A percentile compares a stretch with the other conserved stretches of the same genome.
Conservation (phyloP, 2,888 invertebrate species). For the Escarpia spicata region DNA sequence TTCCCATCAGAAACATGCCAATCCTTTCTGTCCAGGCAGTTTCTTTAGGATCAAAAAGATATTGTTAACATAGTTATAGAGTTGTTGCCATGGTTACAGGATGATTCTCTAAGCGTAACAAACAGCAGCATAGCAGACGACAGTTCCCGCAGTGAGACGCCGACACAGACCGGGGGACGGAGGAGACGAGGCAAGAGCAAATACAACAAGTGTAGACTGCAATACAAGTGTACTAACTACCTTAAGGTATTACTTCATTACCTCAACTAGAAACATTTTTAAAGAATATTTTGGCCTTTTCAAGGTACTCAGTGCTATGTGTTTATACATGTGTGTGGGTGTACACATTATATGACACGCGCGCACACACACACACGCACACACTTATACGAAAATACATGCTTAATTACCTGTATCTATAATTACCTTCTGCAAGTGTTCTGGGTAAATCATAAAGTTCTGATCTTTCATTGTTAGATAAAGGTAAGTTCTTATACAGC, state of each 20-base stretch:
- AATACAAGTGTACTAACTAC: slow-evolving; percentile 75
- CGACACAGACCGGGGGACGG: slow-evolving; percentile 67
- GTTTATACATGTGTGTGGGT: not conserved
- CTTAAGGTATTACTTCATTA: slow-evolving; percentile 70
- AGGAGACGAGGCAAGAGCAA: slow-evolving; percentile 69
- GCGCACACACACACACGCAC: too few species aligned
- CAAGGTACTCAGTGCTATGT: not conserved
- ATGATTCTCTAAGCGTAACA: slow-evolving; percentile 84
- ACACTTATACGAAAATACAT: not conserved
- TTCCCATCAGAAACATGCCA: too few species aligned
- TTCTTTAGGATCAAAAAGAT: not conserved
- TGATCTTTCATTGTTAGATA: not conserved
- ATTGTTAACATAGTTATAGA: not conserved
- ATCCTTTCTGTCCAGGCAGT: too few species aligned
- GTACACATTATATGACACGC: not conserved
- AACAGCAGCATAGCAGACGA: slow-evolving; percentile 78
- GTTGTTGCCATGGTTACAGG: slow-evolving; percentile 64
- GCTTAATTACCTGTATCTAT: not conserved
- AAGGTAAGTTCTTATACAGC: not conserved
- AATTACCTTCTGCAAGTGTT: not conserved
- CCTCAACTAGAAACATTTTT: too few species aligned
- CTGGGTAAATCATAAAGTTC: too few species aligned
- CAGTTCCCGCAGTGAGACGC: slow-evolving; percentile 83
- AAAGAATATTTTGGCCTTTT: too few species aligned
- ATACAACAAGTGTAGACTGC: slow-evolving; percentile 72